Conservation (phyloP, 2,113 vertebrate species). For the Ceyx melanurus region DNA sequence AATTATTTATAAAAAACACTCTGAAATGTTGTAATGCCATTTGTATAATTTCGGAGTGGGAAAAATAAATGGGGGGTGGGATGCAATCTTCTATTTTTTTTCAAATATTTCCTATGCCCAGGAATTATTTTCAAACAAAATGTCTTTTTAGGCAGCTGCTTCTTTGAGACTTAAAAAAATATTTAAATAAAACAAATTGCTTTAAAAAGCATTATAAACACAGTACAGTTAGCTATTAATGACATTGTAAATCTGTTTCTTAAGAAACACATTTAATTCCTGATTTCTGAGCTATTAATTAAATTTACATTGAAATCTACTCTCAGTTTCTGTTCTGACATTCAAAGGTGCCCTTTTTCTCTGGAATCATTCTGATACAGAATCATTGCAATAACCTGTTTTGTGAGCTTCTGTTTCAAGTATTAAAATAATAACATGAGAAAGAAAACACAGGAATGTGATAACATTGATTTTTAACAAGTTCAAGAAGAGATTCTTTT, state of each 20-base stretch:
- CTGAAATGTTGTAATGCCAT: conserved; percentile 26
- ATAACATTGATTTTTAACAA: not conserved
- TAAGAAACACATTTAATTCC: not conserved
- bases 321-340: not conserved
- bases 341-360: not conserved
- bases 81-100: not conserved
- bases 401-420: not conserved
- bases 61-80: not conserved
- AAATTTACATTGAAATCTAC: not conserved
- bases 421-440: not conserved
- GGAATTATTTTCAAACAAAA: conserved; percentile 11
- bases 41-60: conserved; percentile 41
- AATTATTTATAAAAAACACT: conserved; percentile 54
- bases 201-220: not conserved
- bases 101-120: not conserved
- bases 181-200: not conserved
- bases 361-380: not conserved
- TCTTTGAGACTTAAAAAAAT: not conserved
- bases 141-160: not conserved
- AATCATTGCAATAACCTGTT: not conserved
- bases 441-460: not conserved
- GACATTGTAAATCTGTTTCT: not conserved
- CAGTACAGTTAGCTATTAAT: not conserved
- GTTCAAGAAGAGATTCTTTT: not conserved
- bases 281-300: not conserved